Evolutionary conservation across 2,797 vertebrate species (phyloP), one percentile per base, ranked within the genome.

Genomic region (Microchirus variegatus): DNA sequence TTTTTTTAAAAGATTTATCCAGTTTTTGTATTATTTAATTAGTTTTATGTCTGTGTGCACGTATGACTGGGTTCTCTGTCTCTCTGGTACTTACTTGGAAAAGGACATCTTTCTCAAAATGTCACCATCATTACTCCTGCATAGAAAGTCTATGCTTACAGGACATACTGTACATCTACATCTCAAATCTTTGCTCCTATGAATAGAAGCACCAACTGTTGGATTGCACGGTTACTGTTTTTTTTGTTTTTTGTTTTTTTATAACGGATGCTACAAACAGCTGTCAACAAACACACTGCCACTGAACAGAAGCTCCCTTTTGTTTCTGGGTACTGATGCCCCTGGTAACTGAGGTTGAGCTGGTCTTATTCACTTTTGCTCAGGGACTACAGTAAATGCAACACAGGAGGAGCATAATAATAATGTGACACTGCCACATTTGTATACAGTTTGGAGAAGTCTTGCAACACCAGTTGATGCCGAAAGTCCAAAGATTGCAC

Each of bases 231-330:
- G 68, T 77, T 77, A 72, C 53, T 14, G 17, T 78, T 85, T 87
- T n/a, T n/a, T n/a, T n/a, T n/a, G n/a, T n/a, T n/a, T n/a, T n/a
- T n/a, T n/a, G n/a, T n/a, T n/a, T n/a, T n/a, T 45, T 78, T 79
- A 77, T 65, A 73, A 59, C 16, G 18, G 64, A 85, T 65, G 71
- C 70, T 66, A 54, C 64, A 59, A 69, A 80, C 84, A 89, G 80
- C 86, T 85, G 77, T 80, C 76, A 71, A 61, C 55, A 50, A 88
- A 87, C 67, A 75, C 89, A 90, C 85, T 88, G 84, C 80, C 85
- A 84, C 60, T 63, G 7, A 72, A 84, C 37, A 49, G 9, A 46
- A 37, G 48, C 67, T 73, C 65, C 58, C 15, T 51, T 44, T 64
- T 35, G 75, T 80, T 82, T 72, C 81, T 73, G 44, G 50, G 70